phyloP scores from a whole-genome alignment of 1,140 invertebrate species.

The Euwallacea similis region DNA sequence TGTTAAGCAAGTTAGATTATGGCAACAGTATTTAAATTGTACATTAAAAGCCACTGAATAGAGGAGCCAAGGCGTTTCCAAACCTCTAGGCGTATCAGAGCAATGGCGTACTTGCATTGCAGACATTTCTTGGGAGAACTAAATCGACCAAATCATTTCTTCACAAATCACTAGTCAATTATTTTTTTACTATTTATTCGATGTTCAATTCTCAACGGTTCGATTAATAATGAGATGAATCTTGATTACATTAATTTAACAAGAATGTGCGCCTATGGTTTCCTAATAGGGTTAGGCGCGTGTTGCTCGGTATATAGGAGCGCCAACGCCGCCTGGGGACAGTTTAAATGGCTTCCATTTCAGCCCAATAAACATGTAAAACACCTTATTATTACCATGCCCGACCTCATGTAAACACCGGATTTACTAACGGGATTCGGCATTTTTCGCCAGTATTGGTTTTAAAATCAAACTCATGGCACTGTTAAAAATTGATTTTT shows the following conservation, averaged over 20 bases:
- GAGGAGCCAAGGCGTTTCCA: slow-evolving; percentile 15
- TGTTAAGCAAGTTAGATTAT: slow-evolving; percentile 49
- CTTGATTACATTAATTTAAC: not conserved
- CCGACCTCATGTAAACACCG: slow-evolving; percentile 38
- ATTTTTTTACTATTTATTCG: not conserved
- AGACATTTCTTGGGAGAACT: not conserved
- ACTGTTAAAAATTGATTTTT: too few species aligned
- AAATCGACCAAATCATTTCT: not conserved
- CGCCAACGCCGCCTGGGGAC: slow-evolving; percentile 46
- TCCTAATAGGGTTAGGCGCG: slow-evolving; percentile 46
- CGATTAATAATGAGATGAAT: not conserved
- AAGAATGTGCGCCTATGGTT: slow-evolving; percentile 15
- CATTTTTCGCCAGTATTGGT: slow-evolving; percentile 34
- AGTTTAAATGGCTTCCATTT: slow-evolving; percentile 55
- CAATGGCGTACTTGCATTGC: not conserved
- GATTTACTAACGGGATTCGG: slow-evolving; percentile 29
- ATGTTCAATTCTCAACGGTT: not conserved
- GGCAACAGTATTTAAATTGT: slow-evolving; percentile 53
- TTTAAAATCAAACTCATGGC: slow-evolving; percentile 9
- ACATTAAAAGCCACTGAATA: slow-evolving; percentile 47
- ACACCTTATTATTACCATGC: slow-evolving; percentile 51
- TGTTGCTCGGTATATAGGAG: slow-evolving; percentile 36
- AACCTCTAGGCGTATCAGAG: not conserved
- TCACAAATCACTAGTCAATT: not conserved
- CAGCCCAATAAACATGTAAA: slow-evolving; percentile 55